Conservation (phyloP, 1,140 invertebrate species). For the Panagrolaimus sp. region DNA sequence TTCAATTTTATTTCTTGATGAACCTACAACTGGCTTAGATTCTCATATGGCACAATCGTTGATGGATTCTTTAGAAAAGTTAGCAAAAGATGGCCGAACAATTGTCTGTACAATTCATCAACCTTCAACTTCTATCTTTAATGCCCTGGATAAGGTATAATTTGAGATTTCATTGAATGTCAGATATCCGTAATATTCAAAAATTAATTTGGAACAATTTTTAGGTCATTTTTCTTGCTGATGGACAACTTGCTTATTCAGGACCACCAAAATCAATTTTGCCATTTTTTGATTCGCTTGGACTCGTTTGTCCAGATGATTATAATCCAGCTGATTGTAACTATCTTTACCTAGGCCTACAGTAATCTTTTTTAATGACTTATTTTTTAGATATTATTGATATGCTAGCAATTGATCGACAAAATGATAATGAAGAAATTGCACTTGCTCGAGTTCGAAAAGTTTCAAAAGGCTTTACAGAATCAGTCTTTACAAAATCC, state of each 20-base stretch:
- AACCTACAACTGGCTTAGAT: slow-evolving; percentile 76
- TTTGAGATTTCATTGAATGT: no score
- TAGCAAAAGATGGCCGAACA: slow-evolving; percentile 69
- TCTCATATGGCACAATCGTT: slow-evolving; percentile 73
- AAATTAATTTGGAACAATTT: no score
- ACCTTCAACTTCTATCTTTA: slow-evolving; percentile 76
- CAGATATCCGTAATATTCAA: neutral
- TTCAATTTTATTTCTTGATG: slow-evolving; percentile 73
- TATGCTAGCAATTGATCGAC: slow-evolving; percentile 19
- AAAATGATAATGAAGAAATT: slow-evolving; percentile 59
- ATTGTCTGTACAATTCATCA: slow-evolving; percentile 81
- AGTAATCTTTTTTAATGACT: no score
- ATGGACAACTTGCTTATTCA: slow-evolving; percentile 60
- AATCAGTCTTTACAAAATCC: slow-evolving; percentile 27
- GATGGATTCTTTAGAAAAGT: slow-evolving; percentile 67
- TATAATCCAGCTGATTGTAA: slow-evolving; percentile 74
- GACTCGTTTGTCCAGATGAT: slow-evolving; percentile 67
- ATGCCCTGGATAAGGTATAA: slow-evolving; percentile 68
- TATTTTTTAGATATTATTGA: no score
- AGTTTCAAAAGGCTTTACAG: slow-evolving; percentile 48
- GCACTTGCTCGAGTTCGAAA: slow-evolving; percentile 45
- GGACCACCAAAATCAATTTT: slow-evolving; percentile 49
- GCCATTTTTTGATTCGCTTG: slow-evolving; percentile 61
- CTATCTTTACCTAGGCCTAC: no score
- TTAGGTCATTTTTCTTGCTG: slow-evolving; percentile 60